phyloP scores from a whole-genome alignment of 2,888 invertebrate genomes.

The Nomada lathburiana region DNA sequence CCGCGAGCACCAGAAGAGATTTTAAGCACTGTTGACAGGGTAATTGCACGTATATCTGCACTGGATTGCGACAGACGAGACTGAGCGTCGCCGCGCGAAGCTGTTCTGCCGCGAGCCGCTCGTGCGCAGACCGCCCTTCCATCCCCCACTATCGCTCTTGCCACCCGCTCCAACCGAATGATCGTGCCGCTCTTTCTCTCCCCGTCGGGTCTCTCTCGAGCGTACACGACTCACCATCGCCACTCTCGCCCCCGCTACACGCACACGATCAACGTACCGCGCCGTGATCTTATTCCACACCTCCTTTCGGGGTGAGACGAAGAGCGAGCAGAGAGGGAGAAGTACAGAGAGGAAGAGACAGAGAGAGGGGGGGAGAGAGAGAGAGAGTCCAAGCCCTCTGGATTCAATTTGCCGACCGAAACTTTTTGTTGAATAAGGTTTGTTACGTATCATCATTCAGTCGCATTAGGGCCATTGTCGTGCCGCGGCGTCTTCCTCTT shows the following conservation, averaged over 20 bases:
- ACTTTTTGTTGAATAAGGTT: slow-evolving; percentile 77
- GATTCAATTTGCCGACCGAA: slow-evolving; percentile 79
- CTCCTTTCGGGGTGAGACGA: slow-evolving; percentile 50
- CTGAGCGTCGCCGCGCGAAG: slow-evolving; percentile 81
- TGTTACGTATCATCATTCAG: slow-evolving; percentile 76
- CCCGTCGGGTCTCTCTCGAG: slow-evolving; percentile 4
- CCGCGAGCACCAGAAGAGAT: slow-evolving; percentile 64
- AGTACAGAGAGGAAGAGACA: not conserved
- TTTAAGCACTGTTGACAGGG: slow-evolving; percentile 77
- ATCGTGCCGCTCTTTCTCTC: slow-evolving; percentile 22
- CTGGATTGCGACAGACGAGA: slow-evolving; percentile 82
- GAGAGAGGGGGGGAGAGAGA: not conserved
- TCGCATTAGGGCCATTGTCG: slow-evolving; percentile 69
- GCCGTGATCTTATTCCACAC: slow-evolving; percentile 72
- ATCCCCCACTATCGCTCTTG: slow-evolving; percentile 53
- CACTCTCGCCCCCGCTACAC: slow-evolving; percentile 47
- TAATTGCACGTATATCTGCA: slow-evolving; percentile 81
- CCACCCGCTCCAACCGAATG: slow-evolving; percentile 49
- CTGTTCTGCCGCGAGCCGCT: slow-evolving; percentile 74
- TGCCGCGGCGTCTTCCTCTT: slow-evolving; percentile 25
- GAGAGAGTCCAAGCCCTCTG: slow-evolving; percentile 51
- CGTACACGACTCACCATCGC: slow-evolving; percentile 37
- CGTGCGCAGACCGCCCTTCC: slow-evolving; percentile 74
- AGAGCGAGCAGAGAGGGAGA: not conserved
- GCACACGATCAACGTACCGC: slow-evolving; percentile 59